These are phyloP conservation scores for Tapera naevia DNA, from an alignment of 2,797 vertebrate genomes.

Conservation along the genomic window DNA sequence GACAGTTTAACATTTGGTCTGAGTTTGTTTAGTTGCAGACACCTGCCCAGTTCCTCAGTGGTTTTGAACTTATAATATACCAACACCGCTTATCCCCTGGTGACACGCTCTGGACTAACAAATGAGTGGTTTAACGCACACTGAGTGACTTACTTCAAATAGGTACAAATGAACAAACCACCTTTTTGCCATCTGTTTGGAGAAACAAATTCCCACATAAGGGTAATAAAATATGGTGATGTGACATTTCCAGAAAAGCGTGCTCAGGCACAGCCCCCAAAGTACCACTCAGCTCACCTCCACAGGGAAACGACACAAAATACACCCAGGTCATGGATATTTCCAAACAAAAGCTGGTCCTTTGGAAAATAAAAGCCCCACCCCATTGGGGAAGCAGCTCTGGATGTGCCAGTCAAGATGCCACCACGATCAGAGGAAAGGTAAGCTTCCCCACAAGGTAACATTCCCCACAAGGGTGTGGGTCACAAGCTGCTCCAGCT, in stretches of 20 bases:
- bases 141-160: neutral
- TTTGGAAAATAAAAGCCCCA: neutral
- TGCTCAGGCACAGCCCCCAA: neutral
- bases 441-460: too few relatives aligned
- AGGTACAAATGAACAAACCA: neutral
- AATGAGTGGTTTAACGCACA: neutral
- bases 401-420: neutral
- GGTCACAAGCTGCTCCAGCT: neutral
- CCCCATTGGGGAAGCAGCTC: neutral
- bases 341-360: neutral
- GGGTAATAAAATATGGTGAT: neutral
- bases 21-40: neutral
- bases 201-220: neutral
- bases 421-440: neutral
- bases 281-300: neutral
- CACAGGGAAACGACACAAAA: fast-evolving
- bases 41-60: neutral
- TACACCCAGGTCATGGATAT: neutral
- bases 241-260: neutral
- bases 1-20: neutral
- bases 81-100: neutral
- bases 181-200: neutral
- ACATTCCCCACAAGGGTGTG: neutral
- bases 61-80: neutral
- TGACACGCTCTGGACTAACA: neutral